phyloP scores from a whole-genome alignment of 2,888 invertebrate species.

The Amiota minor region DNA sequence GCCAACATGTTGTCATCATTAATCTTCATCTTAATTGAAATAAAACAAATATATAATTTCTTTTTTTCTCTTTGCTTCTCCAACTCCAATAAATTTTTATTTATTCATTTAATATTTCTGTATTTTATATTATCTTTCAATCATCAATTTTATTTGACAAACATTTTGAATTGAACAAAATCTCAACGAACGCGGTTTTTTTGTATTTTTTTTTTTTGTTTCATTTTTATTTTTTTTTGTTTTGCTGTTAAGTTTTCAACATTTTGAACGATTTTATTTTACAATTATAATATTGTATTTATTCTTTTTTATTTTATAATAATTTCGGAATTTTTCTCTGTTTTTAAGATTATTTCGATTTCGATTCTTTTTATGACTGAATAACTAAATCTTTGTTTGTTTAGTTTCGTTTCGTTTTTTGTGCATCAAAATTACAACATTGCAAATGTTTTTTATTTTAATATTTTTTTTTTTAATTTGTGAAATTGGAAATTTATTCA shows the following conservation, averaged over 20 bases:
- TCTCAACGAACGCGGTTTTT: constrained; percentile 7
- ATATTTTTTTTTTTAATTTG: constrained; percentile 6
- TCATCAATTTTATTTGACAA: not conserved
- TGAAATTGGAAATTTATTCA: not conserved
- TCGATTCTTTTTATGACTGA: constrained; percentile 26
- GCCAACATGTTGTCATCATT: too few species aligned
- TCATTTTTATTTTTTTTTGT: constrained; percentile 8
- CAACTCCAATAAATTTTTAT: constrained; percentile 12
- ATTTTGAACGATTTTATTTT: too few species aligned
- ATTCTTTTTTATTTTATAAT: constrained; percentile 7
- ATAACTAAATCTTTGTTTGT: not conserved
- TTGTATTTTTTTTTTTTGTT: not conserved
- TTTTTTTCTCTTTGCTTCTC: constrained; percentile 25
- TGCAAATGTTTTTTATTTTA: constrained; percentile 43
- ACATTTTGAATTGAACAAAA: constrained; percentile 18
- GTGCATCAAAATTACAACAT: constrained; percentile 62
- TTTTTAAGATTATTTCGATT: constrained; percentile 18
- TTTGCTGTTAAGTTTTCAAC: constrained; percentile 31
- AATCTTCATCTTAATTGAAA: not conserved
- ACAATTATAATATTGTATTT: constrained; percentile 12
- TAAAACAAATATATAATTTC: constrained; percentile 12
- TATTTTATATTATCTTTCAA: not conserved
- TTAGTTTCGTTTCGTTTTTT: constrained; percentile 32
- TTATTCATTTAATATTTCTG: not conserved
- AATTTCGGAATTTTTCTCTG: not conserved